Evolutionary conservation across 2,888 invertebrate species (phyloP).

Genomic region (Norana najaformis): DNA sequence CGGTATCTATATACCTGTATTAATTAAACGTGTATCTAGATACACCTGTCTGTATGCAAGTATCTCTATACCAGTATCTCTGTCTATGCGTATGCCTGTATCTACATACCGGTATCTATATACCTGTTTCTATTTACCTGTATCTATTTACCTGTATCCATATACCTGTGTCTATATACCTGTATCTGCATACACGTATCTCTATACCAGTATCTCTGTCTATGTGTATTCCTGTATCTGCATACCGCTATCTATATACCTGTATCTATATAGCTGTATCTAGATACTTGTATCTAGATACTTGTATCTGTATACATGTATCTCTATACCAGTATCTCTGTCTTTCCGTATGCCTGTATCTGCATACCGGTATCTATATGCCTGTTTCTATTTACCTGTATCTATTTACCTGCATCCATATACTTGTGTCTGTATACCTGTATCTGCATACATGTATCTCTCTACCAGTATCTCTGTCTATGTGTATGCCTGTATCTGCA

Average conservation of each 20-base stretch:
- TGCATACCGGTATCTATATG: background rate
- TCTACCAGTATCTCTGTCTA: background rate
- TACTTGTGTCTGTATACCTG: background rate
- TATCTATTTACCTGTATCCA: too few relatives aligned
- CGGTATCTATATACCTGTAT: background rate
- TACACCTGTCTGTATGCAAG: background rate
- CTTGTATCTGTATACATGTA: background rate
- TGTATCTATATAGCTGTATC: background rate
- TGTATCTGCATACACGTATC: background rate
- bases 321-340: too few relatives aligned
- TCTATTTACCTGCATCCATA: background rate
- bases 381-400: background rate
- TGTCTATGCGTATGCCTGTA: too few relatives aligned
- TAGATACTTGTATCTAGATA: background rate
- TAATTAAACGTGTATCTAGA: background rate
- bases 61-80: too few relatives aligned
- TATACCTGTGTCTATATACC: background rate
- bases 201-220: background rate
- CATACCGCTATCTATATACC: background rate
- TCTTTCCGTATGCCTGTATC: too few relatives aligned
- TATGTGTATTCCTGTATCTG: background rate
- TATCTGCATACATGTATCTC: background rate
- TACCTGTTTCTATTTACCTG: too few relatives aligned
- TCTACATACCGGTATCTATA: too few relatives aligned
- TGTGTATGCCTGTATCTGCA: too few relatives aligned